phyloP scores from a whole-genome alignment of 2,888 invertebrate species.

The Drosophila mettleri region DNA sequence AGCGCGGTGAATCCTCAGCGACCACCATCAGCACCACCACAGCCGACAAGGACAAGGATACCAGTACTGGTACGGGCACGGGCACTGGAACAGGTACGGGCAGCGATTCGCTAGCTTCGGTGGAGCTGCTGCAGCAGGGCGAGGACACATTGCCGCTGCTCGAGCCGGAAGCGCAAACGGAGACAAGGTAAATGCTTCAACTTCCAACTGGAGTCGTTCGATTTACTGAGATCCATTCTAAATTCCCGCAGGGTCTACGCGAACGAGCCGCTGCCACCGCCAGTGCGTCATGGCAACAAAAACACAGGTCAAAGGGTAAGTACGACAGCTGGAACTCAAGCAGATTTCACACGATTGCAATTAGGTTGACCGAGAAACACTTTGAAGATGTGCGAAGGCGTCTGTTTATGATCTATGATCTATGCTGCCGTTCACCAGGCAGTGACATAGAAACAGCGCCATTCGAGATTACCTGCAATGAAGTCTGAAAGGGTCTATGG shows the following conservation, averaged over 20 bases:
- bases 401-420: too few relatives aligned
- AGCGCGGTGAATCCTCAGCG: conserved; percentile 75
- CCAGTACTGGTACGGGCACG: conserved; percentile 55
- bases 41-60: conserved; percentile 45
- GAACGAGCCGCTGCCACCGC: conserved; percentile 79
- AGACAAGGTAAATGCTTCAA: conserved; percentile 72
- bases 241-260: conserved; percentile 83
- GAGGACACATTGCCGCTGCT: conserved; percentile 86
- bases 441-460: too few relatives aligned
- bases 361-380: background rate
- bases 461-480: too few relatives aligned
- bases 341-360: background rate
- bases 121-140: conserved; percentile 83
- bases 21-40: conserved; percentile 29
- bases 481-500: too few relatives aligned
- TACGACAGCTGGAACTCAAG: background rate
- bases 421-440: too few relatives aligned
- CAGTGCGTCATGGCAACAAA: conserved; percentile 60
- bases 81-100: conserved; percentile 58
- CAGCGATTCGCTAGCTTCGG: conserved; percentile 77
- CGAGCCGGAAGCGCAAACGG: conserved; percentile 83
- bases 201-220: background rate
- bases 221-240: background rate
- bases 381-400: background rate
- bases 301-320: conserved; percentile 62